Percentiles rank a stretch among this genome's conserved stretches.
Evolutionary conservation across 2,888 invertebrate species (phyloP).

Genomic region (Neria commutata): DNA sequence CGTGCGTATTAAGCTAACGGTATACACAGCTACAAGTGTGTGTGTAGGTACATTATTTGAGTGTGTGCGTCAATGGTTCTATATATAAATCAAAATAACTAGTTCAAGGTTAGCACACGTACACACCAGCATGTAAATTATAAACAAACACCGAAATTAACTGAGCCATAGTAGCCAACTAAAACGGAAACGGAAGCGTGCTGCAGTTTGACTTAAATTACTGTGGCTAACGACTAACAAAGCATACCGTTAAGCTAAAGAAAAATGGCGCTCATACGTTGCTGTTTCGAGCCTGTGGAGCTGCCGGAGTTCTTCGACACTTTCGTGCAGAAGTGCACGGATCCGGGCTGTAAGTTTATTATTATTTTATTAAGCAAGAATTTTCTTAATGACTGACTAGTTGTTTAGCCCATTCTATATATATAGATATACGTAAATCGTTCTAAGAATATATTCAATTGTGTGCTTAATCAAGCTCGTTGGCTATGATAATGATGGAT

Average conservation of each 20-base stretch:
- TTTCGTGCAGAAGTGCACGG: slow-evolving; percentile 79
- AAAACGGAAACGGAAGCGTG: neutral
- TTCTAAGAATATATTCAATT: no score
- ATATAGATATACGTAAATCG: no score
- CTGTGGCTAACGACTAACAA: neutral
- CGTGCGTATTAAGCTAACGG: slow-evolving; percentile 6
- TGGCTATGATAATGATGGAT: no score
- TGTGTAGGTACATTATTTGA: neutral
- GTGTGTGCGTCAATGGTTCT: neutral
- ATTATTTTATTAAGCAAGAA: neutral
- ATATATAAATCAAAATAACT: slow-evolving; percentile 26
- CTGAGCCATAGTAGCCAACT: neutral
- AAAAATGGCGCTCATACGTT: slow-evolving; percentile 66
- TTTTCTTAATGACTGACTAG: neutral
- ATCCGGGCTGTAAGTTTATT: slow-evolving; percentile 78
- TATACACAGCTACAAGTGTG: slow-evolving; percentile 21
- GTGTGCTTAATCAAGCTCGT: no score
- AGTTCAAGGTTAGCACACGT: slow-evolving; percentile 45
- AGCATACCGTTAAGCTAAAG: neutral
- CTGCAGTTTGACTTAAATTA: neutral
- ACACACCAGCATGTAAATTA: no score
- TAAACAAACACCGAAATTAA: slow-evolving; percentile 5
- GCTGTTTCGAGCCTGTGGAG: slow-evolving; percentile 80
- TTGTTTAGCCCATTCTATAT: no score
- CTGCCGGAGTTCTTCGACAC: slow-evolving; percentile 77